Conservation (phyloP, 64 coral and sea anemone genomes). For the Montipora efflorescens region DNA sequence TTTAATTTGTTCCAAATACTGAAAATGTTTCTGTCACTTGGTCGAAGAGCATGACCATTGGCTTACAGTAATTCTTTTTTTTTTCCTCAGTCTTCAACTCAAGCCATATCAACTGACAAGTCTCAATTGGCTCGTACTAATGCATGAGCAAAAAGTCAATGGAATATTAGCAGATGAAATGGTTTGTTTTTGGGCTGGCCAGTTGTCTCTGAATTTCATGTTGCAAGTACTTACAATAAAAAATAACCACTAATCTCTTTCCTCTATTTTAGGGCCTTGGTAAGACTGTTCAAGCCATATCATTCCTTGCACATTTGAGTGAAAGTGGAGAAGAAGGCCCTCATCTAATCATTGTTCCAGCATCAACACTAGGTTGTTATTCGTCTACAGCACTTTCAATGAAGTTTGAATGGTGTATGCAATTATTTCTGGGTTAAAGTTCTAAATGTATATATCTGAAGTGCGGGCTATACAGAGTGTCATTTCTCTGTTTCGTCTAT, state of each 20-base stretch:
- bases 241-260: neutral
- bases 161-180: constrained; percentile 97
- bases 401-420: too few relatives aligned
- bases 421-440: too few relatives aligned
- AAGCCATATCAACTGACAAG: constrained; percentile 95
- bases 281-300: constrained; percentile 94
- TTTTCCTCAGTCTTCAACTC: constrained; percentile 67
- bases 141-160: constrained; percentile 87
- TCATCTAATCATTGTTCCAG: constrained; percentile 86
- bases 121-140: constrained; percentile 90
- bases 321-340: constrained; percentile 86
- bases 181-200: constrained; percentile 27
- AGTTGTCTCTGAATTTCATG: too few relatives aligned
- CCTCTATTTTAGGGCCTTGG: constrained; percentile 82
- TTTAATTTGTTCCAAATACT: too few relatives aligned
- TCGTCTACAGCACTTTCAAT: neutral
- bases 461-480: neutral
- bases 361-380: constrained; percentile 86
- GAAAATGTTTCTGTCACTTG: too few relatives aligned
- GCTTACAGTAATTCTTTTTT: neutral
- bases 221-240: too few relatives aligned
- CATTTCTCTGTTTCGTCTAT: too few relatives aligned
- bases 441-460: too few relatives aligned
- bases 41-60: too few relatives aligned
- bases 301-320: constrained; percentile 89